phyloP scores from a whole-genome alignment of 2,888 invertebrate genomes.

The Phortica okadai region DNA sequence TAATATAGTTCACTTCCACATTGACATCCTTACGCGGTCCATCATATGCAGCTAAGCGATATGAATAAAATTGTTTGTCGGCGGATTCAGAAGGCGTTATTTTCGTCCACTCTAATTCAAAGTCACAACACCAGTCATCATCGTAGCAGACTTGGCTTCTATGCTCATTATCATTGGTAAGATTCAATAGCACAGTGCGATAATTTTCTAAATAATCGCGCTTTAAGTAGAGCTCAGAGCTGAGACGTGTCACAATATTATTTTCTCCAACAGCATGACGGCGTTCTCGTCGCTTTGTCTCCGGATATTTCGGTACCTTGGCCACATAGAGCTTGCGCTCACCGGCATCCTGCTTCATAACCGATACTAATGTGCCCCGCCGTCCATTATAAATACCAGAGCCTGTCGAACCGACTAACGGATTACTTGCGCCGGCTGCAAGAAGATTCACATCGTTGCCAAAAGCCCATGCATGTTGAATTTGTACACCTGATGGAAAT shows the following conservation, averaged over 20 bases:
- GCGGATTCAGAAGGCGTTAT: not conserved
- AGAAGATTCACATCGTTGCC: constrained; percentile 83
- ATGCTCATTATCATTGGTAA: constrained; percentile 12
- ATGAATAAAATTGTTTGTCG: constrained; percentile 64
- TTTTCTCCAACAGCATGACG: not conserved
- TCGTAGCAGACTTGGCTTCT: constrained; percentile 46
- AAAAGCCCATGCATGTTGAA: constrained; percentile 84
- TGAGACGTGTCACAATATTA: not conserved
- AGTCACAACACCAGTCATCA: constrained; percentile 64
- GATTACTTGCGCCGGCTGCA: constrained; percentile 83
- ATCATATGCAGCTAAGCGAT: constrained; percentile 76
- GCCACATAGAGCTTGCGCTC: constrained; percentile 65
- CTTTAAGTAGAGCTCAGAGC: constrained; percentile 53
- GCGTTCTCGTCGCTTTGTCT: not conserved
- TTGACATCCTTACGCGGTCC: constrained; percentile 75
- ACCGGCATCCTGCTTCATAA: constrained; percentile 56
- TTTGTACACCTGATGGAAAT: constrained; percentile 78
- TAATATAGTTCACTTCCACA: constrained; percentile 73
- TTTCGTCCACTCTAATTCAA: constrained; percentile 54
- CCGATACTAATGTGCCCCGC: constrained; percentile 57
- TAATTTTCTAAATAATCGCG: constrained; percentile 61
- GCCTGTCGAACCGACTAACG: constrained; percentile 81
- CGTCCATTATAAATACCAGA: constrained; percentile 85
- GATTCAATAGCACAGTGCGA: constrained; percentile 43
- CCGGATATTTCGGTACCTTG: constrained; percentile 61